Evolutionary conservation across 1,140 invertebrate genomes (phyloP).

Genomic region (Conus betulinus): DNA sequence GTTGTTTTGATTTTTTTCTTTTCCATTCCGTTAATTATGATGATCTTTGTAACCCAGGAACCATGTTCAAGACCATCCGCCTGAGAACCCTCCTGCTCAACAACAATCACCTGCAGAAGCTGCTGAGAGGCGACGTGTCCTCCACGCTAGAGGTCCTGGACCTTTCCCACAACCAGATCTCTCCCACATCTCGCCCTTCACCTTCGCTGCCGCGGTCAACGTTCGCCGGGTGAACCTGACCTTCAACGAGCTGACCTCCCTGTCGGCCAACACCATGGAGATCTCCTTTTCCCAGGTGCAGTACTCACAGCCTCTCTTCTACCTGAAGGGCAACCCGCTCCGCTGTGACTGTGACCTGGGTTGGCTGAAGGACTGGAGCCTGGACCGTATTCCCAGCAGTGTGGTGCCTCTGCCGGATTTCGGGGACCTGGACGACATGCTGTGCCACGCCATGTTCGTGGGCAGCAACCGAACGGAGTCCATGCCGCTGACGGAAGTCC

Average conservation of each 20-base stretch:
- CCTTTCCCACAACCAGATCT: conserved; percentile 40
- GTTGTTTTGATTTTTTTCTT: background rate
- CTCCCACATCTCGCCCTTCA: conserved; percentile 44
- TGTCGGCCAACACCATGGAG: conserved; percentile 43
- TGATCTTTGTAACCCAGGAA: background rate
- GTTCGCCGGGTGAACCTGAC: conserved; percentile 50
- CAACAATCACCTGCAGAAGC: conserved; percentile 34
- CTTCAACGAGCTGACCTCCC: conserved; percentile 51
- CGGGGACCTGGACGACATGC: conserved; percentile 39
- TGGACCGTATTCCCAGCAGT: conserved; percentile 29
- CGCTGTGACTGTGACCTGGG: conserved; percentile 59
- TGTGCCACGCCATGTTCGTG: conserved; percentile 47
- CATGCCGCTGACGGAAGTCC: conserved; percentile 30
- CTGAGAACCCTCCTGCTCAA: conserved; percentile 40
- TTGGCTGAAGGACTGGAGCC: conserved; percentile 60
- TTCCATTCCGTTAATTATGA: too few species aligned
- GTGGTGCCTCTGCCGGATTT: conserved; percentile 43
- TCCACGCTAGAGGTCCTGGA: conserved; percentile 33
- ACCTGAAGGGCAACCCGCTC: conserved; percentile 56
- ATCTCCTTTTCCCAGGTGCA: conserved; percentile 38
- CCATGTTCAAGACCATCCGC: conserved; percentile 27
- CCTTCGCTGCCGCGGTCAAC: conserved; percentile 50
- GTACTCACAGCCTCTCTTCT: conserved; percentile 41
- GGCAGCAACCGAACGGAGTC: background rate
- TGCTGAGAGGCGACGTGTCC: conserved; percentile 23